phyloP scores from a whole-genome alignment of 2,113 vertebrate genomes.

The Hypocryptadius cinnamomeus region DNA sequence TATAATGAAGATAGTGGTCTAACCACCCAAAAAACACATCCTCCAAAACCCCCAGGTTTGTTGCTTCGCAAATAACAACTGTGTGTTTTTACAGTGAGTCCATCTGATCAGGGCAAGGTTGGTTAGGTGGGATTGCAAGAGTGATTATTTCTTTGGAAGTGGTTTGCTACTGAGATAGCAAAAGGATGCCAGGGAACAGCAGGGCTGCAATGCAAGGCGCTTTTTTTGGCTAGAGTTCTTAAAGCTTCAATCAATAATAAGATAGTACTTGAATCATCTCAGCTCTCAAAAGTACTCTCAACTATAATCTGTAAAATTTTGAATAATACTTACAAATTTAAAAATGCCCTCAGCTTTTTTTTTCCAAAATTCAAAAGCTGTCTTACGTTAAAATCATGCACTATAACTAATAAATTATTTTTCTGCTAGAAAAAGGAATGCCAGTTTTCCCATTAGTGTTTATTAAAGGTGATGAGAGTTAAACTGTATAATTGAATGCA shows the following conservation, averaged over 20 bases:
- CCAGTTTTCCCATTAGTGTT: background rate
- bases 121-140: background rate
- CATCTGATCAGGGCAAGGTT: background rate
- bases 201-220: background rate
- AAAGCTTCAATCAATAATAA: background rate
- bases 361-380: background rate
- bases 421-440: background rate
- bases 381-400: background rate
- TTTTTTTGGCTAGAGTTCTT: background rate
- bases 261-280: background rate
- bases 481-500: background rate
- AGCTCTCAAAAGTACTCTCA: background rate
- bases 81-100: background rate
- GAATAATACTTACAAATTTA: background rate
- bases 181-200: background rate
- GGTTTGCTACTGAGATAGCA: background rate
- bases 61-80: background rate
- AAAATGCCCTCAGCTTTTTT: background rate
- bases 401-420: background rate
- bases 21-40: background rate
- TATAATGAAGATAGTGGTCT: background rate
- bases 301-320: background rate
- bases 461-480: background rate
- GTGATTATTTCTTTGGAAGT: background rate
- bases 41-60: background rate